These are phyloP conservation scores for Panthera leo DNA, from an alignment of 2,113 vertebrate species.

Conservation along the genomic window DNA sequence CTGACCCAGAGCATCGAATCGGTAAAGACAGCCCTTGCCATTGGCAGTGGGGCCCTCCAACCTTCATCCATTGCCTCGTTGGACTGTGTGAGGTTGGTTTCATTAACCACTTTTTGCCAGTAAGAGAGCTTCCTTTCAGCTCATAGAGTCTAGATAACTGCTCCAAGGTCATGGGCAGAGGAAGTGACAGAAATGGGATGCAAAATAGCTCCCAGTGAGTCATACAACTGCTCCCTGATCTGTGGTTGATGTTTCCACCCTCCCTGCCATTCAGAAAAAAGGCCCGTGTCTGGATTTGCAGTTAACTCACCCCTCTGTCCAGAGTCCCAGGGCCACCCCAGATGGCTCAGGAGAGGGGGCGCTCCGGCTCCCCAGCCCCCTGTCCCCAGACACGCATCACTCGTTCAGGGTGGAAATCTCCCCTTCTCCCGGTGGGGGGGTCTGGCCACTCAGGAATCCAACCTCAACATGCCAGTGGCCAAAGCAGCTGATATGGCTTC, in stretches of 20 bases:
- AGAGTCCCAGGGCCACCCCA: neutral
- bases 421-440: neutral
- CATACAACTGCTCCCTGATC: neutral
- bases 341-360: neutral
- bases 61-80: neutral
- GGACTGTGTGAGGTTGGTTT: accelerated
- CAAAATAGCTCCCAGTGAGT: neutral
- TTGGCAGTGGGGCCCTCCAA: accelerated
- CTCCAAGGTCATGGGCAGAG: neutral
- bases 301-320: neutral
- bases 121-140: neutral
- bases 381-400: accelerated
- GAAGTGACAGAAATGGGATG: neutral
- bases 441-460: neutral
- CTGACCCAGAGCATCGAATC: neutral
- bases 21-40: neutral
- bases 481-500: accelerated
- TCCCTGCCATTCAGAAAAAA: neutral
- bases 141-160: neutral
- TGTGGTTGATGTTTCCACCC: accelerated
- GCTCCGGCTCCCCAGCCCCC: neutral
- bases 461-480: neutral
- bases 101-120: neutral
- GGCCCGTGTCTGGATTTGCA: neutral
- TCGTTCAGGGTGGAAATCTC: neutral